Conservation (phyloP, 1,140 invertebrate species). For the Halesus radiatus region DNA sequence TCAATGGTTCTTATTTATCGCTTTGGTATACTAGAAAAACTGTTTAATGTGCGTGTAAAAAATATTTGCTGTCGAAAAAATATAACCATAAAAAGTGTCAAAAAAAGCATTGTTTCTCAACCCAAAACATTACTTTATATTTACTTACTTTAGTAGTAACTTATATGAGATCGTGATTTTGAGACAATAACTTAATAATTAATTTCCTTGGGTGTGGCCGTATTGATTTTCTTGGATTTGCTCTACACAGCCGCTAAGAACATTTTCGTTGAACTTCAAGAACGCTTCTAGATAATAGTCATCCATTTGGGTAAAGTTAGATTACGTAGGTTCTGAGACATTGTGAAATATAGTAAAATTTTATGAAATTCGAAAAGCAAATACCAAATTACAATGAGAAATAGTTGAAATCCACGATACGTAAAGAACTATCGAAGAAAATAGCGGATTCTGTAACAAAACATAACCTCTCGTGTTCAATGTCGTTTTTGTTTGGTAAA, state of each 20-base stretch:
- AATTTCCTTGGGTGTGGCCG: constrained; percentile 70
- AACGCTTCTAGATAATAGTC: constrained; percentile 60
- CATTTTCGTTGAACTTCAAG: constrained; percentile 66
- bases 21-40: too few species aligned
- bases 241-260: constrained; percentile 56
- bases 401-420: not conserved
- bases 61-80: constrained; percentile 44
- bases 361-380: too few species aligned
- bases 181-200: constrained; percentile 47
- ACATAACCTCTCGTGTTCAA: not conserved
- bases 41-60: constrained; percentile 14
- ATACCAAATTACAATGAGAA: too few species aligned
- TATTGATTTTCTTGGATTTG: constrained; percentile 68
- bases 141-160: constrained; percentile 62
- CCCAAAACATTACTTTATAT: constrained; percentile 67
- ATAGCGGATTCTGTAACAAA: not conserved
- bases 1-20: not conserved
- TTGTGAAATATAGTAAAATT: not conserved
- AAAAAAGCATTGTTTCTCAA: constrained; percentile 65
- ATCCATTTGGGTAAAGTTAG: constrained; percentile 58
- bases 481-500: too few species aligned
- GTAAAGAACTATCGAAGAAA: not conserved
- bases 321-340: constrained; percentile 58
- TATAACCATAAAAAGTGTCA: constrained; percentile 55
- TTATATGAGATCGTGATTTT: constrained; percentile 51